phyloP scores from a whole-genome alignment of 1,140 invertebrate species.

The Cardiocondyla obscurior region DNA sequence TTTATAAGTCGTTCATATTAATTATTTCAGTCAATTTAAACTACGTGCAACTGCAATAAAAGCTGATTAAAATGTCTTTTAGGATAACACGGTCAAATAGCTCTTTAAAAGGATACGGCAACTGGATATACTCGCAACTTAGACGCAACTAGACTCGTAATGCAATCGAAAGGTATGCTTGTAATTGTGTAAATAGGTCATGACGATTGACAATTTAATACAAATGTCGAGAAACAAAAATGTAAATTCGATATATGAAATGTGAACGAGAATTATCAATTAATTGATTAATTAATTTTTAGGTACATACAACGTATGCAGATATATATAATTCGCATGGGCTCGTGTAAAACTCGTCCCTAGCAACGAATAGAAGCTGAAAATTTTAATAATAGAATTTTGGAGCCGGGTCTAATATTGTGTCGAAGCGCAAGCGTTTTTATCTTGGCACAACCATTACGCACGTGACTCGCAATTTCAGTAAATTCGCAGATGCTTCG shows the following conservation, averaged over 20 bases:
- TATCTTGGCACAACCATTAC: conserved; percentile 67
- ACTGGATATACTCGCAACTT: too few relatives aligned
- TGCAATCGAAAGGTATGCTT: not conserved
- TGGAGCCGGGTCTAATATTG: conserved; percentile 58
- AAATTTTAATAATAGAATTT: conserved; percentile 71
- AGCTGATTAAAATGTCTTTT: not conserved
- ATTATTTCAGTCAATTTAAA: not conserved
- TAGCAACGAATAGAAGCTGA: not conserved
- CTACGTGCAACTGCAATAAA: not conserved
- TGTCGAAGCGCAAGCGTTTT: conserved; percentile 57
- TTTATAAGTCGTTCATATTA: not conserved
- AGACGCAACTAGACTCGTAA: not conserved
- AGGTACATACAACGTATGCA: not conserved
- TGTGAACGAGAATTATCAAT: too few relatives aligned
- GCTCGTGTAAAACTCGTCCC: not conserved
- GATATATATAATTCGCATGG: not conserved
- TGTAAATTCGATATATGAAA: not conserved
- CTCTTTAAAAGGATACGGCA: conserved; percentile 2
- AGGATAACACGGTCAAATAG: not conserved
- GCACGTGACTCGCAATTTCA: conserved; percentile 63
- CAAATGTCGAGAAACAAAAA: not conserved
- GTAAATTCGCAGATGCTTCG: conserved; percentile 2
- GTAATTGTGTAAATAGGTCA: not conserved
- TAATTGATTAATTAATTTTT: not conserved
- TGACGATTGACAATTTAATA: not conserved